These are phyloP conservation scores for Nomada flava DNA, from an alignment of 2,888 invertebrate species.

Conservation along the genomic window DNA sequence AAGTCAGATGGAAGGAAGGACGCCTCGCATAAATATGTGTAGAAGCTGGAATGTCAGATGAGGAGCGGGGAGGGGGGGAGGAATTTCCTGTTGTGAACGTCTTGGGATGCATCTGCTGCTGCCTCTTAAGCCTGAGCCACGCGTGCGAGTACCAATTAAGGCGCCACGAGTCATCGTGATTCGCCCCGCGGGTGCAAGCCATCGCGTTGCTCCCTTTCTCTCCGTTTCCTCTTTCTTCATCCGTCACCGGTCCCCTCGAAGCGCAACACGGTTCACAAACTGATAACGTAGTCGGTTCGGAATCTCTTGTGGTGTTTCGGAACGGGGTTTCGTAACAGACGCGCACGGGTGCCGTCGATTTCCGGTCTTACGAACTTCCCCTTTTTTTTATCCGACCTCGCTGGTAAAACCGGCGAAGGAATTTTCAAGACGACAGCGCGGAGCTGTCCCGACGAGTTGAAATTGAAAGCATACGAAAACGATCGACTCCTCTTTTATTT, in stretches of 20 bases:
- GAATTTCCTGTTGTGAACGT: constrained; percentile 83
- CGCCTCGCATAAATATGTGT: constrained; percentile 56
- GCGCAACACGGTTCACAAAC: constrained; percentile 8
- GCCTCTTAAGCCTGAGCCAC: constrained; percentile 74
- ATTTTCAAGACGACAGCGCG: too few species aligned
- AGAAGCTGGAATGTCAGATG: constrained; percentile 56
- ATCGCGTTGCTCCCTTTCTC: constrained; percentile 18
- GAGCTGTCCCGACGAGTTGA: too few species aligned
- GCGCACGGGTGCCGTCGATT: constrained; percentile 15
- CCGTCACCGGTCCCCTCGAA: constrained; percentile 33
- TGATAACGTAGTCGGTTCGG: constrained; percentile 34
- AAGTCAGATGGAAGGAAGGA: constrained; percentile 58
- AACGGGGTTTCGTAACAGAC: not conserved
- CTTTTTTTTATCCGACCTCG: constrained; percentile 14
- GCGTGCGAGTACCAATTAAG: constrained; percentile 73
- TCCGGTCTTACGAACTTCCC: constrained; percentile 4
- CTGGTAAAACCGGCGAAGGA: not conserved
- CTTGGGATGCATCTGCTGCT: constrained; percentile 80
- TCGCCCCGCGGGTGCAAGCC: constrained; percentile 61
- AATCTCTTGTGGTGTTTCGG: constrained; percentile 8
- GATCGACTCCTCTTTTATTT: too few species aligned
- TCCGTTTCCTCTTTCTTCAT: constrained; percentile 18
- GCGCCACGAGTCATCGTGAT: constrained; percentile 71
- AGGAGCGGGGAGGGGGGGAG: constrained; percentile 71
- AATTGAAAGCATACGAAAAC: too few species aligned